Percentiles rank a stretch among this genome's conserved stretches.
Conservation (phyloP, 2,113 vertebrate species). For the Ctenomys sociabilis region DNA sequence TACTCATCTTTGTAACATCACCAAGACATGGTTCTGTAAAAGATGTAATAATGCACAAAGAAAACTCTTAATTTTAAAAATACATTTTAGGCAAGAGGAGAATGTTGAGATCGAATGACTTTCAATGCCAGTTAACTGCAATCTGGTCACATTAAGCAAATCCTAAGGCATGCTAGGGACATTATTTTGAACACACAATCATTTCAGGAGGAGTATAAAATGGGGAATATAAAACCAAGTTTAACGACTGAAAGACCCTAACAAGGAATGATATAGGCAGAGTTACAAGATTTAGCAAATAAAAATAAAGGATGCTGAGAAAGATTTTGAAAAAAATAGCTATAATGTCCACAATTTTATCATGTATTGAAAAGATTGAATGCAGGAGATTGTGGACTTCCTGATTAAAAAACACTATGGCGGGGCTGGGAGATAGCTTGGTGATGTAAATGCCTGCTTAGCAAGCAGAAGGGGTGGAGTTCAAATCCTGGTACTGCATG, state of each 20-base stretch:
- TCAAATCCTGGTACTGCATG: no score
- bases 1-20: not conserved
- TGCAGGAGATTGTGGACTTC: not conserved
- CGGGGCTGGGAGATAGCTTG: not conserved
- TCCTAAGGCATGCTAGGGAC: not conserved
- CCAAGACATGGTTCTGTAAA: not conserved
- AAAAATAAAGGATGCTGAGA: not conserved
- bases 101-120: not conserved
- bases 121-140: not conserved
- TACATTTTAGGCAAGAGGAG: not conserved
- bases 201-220: not conserved
- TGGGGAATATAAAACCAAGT: not conserved
- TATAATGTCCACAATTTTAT: not conserved
- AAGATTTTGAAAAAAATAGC: slow-evolving; percentile 1
- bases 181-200: not conserved
- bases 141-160: not conserved
- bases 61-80: not conserved
- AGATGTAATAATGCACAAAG: slow-evolving; percentile 11
- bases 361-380: not conserved
- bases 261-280: not conserved
- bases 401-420: slow-evolving; percentile 15
- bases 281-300: not conserved
- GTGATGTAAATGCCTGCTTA: no score
- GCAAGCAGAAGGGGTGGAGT: no score
- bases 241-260: not conserved